Conservation (phyloP, 2,113 vertebrate species). For the Hepsetus odoe region DNA sequence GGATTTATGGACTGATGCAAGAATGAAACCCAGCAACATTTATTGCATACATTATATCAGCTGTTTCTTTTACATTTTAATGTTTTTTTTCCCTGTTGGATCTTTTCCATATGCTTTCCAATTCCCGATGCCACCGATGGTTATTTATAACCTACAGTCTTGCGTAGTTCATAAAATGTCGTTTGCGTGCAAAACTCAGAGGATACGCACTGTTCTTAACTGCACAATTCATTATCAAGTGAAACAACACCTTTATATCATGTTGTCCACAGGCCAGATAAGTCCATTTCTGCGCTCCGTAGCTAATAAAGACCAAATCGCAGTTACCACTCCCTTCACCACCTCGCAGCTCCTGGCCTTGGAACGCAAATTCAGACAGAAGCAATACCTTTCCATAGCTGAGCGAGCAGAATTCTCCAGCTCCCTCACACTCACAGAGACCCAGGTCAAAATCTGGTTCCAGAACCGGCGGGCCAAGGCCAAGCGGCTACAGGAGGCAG, state of each 20-base stretch:
- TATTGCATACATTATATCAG: too few relatives aligned
- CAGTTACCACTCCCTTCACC: slow-evolving; percentile 78
- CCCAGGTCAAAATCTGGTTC: slow-evolving; percentile 82
- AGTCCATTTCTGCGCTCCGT: slow-evolving; percentile 67
- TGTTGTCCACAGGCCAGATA: slow-evolving; percentile 57
- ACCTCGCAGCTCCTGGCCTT: slow-evolving; percentile 76
- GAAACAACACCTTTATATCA: neutral
- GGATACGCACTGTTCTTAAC: too few relatives aligned
- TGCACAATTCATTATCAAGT: neutral
- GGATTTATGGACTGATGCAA: too few relatives aligned
- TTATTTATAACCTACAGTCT: too few relatives aligned
- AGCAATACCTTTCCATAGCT: slow-evolving; percentile 79
- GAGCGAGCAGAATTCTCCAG: slow-evolving; percentile 78
- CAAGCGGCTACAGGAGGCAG: slow-evolving; percentile 78
- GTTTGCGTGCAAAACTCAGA: too few relatives aligned
- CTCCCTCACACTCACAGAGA: slow-evolving; percentile 76
- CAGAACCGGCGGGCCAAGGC: slow-evolving; percentile 79
- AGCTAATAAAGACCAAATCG: slow-evolving; percentile 77
- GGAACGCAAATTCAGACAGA: slow-evolving; percentile 78
- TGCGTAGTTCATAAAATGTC: too few relatives aligned
- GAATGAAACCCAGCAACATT: too few relatives aligned
- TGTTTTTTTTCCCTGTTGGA: too few relatives aligned
- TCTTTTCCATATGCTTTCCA: too few relatives aligned
- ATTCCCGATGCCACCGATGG: too few relatives aligned
- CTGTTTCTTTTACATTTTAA: too few relatives aligned